Evolutionary conservation across 2,113 vertebrate genomes (phyloP).

Genomic region (Siniperca knerii): DNA sequence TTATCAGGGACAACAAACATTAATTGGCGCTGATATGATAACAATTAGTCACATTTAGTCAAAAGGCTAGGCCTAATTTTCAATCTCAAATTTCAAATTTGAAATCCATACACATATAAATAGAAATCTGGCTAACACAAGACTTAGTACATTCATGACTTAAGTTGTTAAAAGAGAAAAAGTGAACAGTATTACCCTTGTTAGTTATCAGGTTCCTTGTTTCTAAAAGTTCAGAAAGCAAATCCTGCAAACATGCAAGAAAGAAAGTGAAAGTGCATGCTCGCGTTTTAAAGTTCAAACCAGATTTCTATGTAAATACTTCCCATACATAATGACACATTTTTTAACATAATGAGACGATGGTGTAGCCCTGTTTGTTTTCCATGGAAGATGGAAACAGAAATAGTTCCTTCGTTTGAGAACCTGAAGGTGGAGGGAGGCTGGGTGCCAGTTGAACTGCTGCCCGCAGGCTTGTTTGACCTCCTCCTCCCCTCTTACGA

Average conservation of each 20-base stretch:
- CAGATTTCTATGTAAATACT: neutral
- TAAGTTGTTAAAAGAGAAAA: neutral
- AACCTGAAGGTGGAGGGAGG: constrained; percentile 10
- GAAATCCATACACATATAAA: neutral
- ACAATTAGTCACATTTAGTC: neutral
- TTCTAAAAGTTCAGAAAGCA: neutral
- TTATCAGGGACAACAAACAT: neutral
- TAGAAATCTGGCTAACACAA: neutral
- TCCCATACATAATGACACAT: neutral
- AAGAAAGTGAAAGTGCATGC: neutral
- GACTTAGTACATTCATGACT: neutral
- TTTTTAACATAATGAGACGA: neutral
- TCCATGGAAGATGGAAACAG: neutral
- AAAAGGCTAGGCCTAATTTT: neutral
- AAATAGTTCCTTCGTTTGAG: neutral
- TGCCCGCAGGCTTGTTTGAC: constrained; percentile 64
- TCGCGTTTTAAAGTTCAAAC: neutral
- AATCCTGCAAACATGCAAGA: neutral
- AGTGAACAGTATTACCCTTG: neutral
- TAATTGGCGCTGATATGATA: neutral
- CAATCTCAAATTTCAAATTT: neutral
- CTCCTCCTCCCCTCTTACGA: constrained; percentile 32
- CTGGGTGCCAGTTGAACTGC: constrained; percentile 25
- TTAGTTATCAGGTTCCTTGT: neutral
- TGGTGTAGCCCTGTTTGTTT: neutral